Conservation (phyloP, 2,888 invertebrate species). For the Poecilus cupreus region DNA sequence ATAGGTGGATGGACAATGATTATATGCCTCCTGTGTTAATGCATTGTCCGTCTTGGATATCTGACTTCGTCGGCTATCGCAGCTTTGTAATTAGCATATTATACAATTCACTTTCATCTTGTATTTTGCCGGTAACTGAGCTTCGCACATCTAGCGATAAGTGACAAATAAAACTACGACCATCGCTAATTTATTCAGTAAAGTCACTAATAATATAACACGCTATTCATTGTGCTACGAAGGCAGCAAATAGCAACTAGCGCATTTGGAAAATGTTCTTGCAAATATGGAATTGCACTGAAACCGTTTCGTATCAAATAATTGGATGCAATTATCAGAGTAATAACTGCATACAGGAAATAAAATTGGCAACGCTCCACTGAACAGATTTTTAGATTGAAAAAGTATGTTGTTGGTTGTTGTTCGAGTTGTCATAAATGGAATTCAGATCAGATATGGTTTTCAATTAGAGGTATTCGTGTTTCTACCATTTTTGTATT, state of each 20-base stretch:
- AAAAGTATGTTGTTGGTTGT: not conserved
- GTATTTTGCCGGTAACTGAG: conserved; percentile 9
- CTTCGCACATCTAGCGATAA: conserved; percentile 8
- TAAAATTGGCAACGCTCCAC: conserved; percentile 14
- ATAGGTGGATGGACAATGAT: not conserved
- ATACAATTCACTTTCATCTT: conserved; percentile 48
- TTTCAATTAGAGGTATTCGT: no score
- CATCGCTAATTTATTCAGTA: not conserved
- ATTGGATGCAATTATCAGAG: conserved; percentile 32
- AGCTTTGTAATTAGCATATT: conserved; percentile 46
- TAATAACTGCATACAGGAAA: conserved; percentile 28
- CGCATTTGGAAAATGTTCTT: not conserved
- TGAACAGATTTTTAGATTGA: not conserved
- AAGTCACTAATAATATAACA: no score
- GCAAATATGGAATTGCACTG: not conserved
- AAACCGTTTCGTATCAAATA: not conserved
- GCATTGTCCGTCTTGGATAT: conserved; percentile 9
- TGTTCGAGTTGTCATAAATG: conserved; percentile 22
- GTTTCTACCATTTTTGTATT: no score
- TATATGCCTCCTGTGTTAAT: not conserved
- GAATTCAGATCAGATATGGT: not conserved
- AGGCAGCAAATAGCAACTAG: not conserved
- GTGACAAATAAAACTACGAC: conserved; percentile 26
- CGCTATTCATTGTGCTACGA: not conserved
- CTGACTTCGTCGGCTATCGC: conserved; percentile 1